These are phyloP conservation scores for Fragum sueziense DNA, from an alignment of 2,888 invertebrate species.

Conservation along the genomic window DNA sequence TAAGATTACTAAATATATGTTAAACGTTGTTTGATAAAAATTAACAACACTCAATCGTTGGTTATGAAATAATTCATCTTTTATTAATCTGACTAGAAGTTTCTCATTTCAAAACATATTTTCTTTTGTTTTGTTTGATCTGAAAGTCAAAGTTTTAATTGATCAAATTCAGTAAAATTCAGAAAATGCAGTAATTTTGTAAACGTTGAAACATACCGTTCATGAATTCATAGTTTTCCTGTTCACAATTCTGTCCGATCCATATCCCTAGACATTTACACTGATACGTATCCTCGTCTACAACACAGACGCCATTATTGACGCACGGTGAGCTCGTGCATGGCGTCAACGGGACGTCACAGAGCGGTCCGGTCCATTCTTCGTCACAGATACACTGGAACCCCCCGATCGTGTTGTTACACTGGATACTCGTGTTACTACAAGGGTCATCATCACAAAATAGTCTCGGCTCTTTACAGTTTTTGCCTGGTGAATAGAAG, in stretches of 20 bases:
- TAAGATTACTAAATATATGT: no score
- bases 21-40: no score
- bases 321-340: constrained; percentile 49
- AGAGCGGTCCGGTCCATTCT: constrained; percentile 44
- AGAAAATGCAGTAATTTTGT: no score
- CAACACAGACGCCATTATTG: constrained; percentile 38
- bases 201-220: constrained; percentile 12
- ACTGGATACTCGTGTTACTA: constrained; percentile 44
- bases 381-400: constrained; percentile 48
- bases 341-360: constrained; percentile 46
- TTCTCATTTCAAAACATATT: no score
- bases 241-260: constrained; percentile 44
- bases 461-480: constrained; percentile 40
- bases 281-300: constrained; percentile 24
- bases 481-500: constrained; percentile 36
- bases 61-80: no score
- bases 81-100: no score
- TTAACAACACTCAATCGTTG: no score
- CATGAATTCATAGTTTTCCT: not conserved
- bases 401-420: constrained; percentile 49
- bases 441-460: constrained; percentile 42
- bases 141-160: no score
- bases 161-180: no score
- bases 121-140: no score
- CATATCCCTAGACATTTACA: constrained; percentile 50